These are phyloP conservation scores for Xerus rutilus DNA, from an alignment of 2,797 vertebrate species.

Conservation along the genomic window DNA sequence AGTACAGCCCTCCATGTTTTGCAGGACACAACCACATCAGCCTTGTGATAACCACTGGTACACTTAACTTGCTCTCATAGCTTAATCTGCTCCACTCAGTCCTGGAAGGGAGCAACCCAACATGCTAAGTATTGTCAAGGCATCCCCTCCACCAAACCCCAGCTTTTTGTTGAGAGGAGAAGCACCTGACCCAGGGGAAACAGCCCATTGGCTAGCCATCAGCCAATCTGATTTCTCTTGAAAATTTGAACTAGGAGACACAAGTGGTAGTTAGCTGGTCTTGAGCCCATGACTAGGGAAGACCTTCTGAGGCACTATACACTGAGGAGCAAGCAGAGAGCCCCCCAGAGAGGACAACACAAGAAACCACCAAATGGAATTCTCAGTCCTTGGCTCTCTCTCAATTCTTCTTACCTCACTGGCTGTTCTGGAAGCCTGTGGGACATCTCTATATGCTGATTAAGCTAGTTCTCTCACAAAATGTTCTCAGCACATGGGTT, in stretches of 20 bases:
- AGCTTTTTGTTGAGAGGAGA: background rate
- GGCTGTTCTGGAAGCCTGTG: background rate
- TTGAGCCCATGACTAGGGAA: background rate
- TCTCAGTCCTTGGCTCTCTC: background rate
- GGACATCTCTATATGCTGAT: background rate
- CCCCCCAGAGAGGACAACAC: background rate
- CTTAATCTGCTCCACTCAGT: background rate
- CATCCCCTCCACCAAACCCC: background rate
- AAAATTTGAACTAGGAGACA: background rate
- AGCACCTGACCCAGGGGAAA: background rate
- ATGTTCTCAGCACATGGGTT: background rate
- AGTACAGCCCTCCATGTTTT: background rate
- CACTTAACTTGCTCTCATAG: background rate
- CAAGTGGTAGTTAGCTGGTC: background rate
- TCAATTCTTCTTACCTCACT: background rate
- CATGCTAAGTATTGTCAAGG: background rate
- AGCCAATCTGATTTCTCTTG: slow-evolving; percentile 34
- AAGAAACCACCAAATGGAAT: background rate
- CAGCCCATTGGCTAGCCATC: background rate
- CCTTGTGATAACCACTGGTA: background rate
- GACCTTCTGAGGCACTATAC: background rate
- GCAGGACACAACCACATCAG: background rate
- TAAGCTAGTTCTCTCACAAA: background rate
- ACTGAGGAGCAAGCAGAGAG: background rate
- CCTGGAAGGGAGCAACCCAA: background rate